phyloP scores from a whole-genome alignment of 2,113 vertebrate species.

The Syngnathus scovelli region DNA sequence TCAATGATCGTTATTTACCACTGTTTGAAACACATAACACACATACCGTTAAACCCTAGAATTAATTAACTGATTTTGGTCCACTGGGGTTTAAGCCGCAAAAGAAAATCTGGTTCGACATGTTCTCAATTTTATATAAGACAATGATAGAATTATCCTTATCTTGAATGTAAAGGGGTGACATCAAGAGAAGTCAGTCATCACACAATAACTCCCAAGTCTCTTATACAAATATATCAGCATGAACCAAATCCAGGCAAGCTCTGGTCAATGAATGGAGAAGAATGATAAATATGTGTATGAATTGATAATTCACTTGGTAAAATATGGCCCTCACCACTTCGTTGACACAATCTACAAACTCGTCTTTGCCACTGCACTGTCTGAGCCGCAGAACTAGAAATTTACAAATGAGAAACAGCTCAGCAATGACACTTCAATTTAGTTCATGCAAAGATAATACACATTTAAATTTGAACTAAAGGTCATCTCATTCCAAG shows the following conservation, averaged over 20 bases:
- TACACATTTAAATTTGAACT: neutral
- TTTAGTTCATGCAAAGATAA: neutral
- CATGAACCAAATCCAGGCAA: conserved; percentile 21
- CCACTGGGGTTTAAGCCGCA: conserved; percentile 12
- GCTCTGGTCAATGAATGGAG: conserved; percentile 21
- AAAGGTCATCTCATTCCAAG: neutral
- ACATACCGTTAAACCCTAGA: neutral
- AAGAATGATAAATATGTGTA: conserved; percentile 25
- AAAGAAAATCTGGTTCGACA: neutral
- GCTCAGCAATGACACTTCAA: neutral
- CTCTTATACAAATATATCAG: conserved; percentile 18
- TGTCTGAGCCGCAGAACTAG: neutral
- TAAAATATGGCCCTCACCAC: conserved; percentile 26
- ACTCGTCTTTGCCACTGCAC: conserved; percentile 28
- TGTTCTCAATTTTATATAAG: conserved; percentile 4
- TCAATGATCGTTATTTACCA: neutral
- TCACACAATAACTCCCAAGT: conserved; percentile 19
- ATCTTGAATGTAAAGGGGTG: conserved; percentile 13
- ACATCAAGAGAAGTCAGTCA: conserved; percentile 31
- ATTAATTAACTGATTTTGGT: neutral
- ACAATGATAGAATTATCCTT: conserved; percentile 5
- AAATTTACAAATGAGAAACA: conserved; percentile 34
- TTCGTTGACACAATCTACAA: conserved; percentile 51
- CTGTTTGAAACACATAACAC: conserved; percentile 9
- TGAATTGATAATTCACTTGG: conserved; percentile 17